These are phyloP conservation scores for Cossypha heuglini DNA, from an alignment of 2,797 vertebrate genomes.

Conservation along the genomic window DNA sequence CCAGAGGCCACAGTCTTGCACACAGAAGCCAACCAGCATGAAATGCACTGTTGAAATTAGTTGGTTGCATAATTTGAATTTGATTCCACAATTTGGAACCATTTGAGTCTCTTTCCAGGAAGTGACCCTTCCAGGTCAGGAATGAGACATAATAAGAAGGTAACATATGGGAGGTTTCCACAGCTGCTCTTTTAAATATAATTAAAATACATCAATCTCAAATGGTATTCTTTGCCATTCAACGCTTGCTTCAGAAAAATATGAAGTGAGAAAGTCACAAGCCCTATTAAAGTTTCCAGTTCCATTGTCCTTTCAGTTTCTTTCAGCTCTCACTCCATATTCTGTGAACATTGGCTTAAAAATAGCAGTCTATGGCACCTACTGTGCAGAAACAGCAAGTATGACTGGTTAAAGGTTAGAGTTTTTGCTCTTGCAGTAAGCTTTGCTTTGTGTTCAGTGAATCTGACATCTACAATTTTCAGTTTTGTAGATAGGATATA, in stretches of 20 bases:
- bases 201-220: constrained; percentile 4
- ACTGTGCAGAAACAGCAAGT: not conserved
- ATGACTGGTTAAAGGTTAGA: not conserved
- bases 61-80: not conserved
- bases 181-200: not conserved
- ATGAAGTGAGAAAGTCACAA: not conserved
- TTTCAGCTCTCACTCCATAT: not conserved
- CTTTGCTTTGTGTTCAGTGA: not conserved
- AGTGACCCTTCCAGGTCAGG: not conserved
- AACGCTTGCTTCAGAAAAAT: not conserved
- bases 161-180: not conserved
- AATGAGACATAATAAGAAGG: not conserved
- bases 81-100: not conserved
- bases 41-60: not conserved
- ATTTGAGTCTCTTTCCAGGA: not conserved
- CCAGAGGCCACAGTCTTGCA: not conserved
- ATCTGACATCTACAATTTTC: not conserved
- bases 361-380: not conserved
- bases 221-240: not conserved
- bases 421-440: not conserved
- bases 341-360: not conserved
- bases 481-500: not conserved
- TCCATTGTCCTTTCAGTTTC: not conserved
- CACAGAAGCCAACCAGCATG: not conserved
- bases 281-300: not conserved